phyloP scores from a whole-genome alignment of 2,113 vertebrate species.

The Chaetodon auriga region DNA sequence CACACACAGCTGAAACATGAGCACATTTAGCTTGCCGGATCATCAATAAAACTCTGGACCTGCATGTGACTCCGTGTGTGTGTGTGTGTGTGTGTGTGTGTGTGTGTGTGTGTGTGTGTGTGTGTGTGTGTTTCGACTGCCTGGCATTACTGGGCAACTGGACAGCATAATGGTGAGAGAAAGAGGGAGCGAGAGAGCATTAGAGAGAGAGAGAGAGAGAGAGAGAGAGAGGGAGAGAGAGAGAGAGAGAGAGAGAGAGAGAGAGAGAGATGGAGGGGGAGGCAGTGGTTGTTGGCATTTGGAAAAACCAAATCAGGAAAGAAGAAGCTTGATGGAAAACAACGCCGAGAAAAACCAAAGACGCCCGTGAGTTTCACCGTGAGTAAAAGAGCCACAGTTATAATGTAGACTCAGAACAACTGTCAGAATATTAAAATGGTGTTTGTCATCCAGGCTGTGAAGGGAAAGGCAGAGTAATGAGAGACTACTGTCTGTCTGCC shows the following conservation, averaged over 20 bases:
- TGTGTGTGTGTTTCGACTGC: slow-evolving; percentile 23
- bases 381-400: neutral
- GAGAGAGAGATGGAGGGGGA: neutral
- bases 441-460: neutral
- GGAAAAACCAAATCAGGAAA: slow-evolving; percentile 31
- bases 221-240: slow-evolving; percentile 11
- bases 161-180: slow-evolving; percentile 49
- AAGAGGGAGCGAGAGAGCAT: slow-evolving; percentile 16
- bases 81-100: slow-evolving; percentile 6
- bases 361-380: slow-evolving; percentile 2
- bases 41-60: slow-evolving; percentile 42
- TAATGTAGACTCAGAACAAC: neutral
- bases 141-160: slow-evolving; percentile 66
- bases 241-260: slow-evolving; percentile 27
- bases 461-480: neutral
- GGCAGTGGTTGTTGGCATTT: slow-evolving; percentile 36
- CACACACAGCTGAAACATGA: slow-evolving; percentile 43
- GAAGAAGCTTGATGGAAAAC: slow-evolving; percentile 37
- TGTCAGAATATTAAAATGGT: neutral
- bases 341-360: neutral
- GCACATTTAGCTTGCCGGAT: slow-evolving; percentile 44
- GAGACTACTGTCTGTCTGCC: neutral
- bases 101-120: slow-evolving; percentile 14
- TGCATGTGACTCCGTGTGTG: slow-evolving; percentile 21
- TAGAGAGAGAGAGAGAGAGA: slow-evolving; percentile 19